Percentiles rank a stretch among this genome's conserved stretches.
Conservation (phyloP, 2,797 vertebrate species). For the Anas acuta region DNA sequence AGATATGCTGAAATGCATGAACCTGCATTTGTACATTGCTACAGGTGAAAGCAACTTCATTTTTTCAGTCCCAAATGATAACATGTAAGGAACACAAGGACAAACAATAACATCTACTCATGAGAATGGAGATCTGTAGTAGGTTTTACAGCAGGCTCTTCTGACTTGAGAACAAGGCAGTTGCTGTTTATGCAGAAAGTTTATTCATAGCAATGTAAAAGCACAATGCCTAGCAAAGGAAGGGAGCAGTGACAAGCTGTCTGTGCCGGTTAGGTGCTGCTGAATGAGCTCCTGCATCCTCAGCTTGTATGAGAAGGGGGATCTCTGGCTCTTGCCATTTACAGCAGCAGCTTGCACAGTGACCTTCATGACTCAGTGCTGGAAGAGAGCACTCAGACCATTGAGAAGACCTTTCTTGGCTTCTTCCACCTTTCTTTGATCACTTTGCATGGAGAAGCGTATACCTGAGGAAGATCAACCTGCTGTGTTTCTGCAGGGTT, state of each 20-base stretch:
- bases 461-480: constrained; percentile 7
- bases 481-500: background rate
- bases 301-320: background rate
- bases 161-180: constrained; percentile 1
- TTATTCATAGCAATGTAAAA: background rate
- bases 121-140: background rate
- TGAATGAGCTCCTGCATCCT: constrained; percentile 2
- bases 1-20: background rate
- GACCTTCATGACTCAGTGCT: background rate
- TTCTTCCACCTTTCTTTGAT: background rate
- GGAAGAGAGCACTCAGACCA: background rate
- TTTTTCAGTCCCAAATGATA: background rate
- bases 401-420: background rate
- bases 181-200: background rate
- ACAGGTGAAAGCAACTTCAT: background rate
- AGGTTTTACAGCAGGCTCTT: background rate
- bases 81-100: background rate
- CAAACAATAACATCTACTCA: background rate
- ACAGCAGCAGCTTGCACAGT: background rate
- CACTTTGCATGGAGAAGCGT: background rate
- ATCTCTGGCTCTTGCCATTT: constrained; percentile 9
- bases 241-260: background rate
- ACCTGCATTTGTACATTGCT: background rate
- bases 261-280: background rate
- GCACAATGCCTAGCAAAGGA: background rate